Base-by-base conservation (phyloP, 2,888 invertebrate species). In the Habroteleia sp. region DNA sequence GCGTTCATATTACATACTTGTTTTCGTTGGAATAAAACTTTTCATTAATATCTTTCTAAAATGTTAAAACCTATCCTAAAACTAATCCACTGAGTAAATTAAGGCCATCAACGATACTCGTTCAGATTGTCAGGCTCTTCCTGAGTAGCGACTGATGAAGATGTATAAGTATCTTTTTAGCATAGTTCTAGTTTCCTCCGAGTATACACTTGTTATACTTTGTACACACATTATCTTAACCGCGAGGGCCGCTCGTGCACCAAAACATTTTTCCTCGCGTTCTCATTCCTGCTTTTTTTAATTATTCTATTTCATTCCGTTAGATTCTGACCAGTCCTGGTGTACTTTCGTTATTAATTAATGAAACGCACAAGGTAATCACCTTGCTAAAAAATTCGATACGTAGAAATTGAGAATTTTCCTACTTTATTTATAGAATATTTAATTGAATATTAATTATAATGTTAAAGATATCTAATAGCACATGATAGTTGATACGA, bases 111-210 rank as follows among this genome's bases (percentile, higher is more conserved):
- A 58, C 60, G 60, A 42, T 42, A 60, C 50, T 60, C 50, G 27
- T 46, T 33, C 16, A 39, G 42, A 42, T 48, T 56, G 23, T 41
- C 56, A 35, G 66, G 50, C 39, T 17, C 39, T 68, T 68, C 58
- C 35, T 58, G 35, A 68, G 31, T 68, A 50, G 58, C 25, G 46
- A 50, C 58, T 58, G 68, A 68, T 58, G 58, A 58, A 58, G 58
- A 42, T 27, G 58, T 35, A 60, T 69, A 52, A 69, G 69, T 52
- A 52, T 69, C 69, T 58, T 69, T 69, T 69, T 58, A 69, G 69
- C 69, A 69, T 58, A 69, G 69, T 44, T 60, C 69, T 31, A 60
- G 58, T 69, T 69, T 50, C 31, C 44, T 69, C 50, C 60, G 13
- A 69, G 60, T 60, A 35, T 37, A 44, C 60, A 52, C 60, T 69